These are phyloP conservation scores for Tupiocoris notatus DNA, from an alignment of 2,888 invertebrate species.

Conservation along the genomic window DNA sequence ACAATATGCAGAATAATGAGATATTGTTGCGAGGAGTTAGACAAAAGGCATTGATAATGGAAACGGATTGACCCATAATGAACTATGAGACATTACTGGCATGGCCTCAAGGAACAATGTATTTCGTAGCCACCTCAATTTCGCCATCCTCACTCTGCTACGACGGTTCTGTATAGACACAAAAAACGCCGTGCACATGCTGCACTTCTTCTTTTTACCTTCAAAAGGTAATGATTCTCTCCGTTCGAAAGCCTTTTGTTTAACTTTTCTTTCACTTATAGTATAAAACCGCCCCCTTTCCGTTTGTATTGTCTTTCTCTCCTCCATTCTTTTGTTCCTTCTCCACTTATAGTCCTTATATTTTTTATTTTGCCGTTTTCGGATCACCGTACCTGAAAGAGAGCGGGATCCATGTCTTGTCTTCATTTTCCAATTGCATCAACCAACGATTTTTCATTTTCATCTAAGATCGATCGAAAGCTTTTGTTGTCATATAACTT, in stretches of 20 bases:
- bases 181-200: conserved; percentile 8
- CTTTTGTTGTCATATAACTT: no score
- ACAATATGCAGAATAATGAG: no score
- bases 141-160: not conserved
- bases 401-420: not conserved
- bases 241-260: conserved; percentile 35
- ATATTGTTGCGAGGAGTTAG: no score
- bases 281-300: not conserved
- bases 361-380: not conserved
- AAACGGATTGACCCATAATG: no score
- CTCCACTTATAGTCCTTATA: not conserved
- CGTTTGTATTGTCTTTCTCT: not conserved
- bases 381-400: not conserved
- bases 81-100: no score
- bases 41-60: no score
- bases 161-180: conserved; percentile 26
- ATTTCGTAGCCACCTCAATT: no score
- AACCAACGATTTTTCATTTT: not conserved
- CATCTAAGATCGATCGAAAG: not conserved
- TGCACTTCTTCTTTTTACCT: not conserved
- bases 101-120: no score
- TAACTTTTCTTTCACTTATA: not conserved
- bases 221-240: conserved; percentile 27
- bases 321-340: not conserved
- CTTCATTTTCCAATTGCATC: not conserved